These are phyloP conservation scores for Oncorhynchus keta DNA, from an alignment of 2,113 vertebrate species.

Conservation along the genomic window DNA sequence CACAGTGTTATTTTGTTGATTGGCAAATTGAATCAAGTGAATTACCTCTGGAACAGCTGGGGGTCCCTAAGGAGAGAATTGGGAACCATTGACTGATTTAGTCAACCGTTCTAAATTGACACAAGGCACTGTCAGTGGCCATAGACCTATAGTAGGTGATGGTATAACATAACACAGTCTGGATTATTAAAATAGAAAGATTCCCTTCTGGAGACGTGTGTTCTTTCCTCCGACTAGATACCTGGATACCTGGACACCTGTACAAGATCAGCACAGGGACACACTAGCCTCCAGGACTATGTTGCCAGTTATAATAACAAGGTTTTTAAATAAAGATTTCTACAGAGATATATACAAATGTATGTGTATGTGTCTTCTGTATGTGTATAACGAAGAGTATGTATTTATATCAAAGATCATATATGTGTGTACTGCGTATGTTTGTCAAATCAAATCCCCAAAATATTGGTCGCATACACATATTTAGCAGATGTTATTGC, in stretches of 20 bases:
- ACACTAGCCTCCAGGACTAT: not conserved
- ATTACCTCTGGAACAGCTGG: too few relatives aligned
- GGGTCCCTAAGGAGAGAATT: too few relatives aligned
- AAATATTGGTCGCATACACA: too few relatives aligned
- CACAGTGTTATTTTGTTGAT: too few relatives aligned
- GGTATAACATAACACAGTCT: too few relatives aligned
- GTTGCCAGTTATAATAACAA: not conserved
- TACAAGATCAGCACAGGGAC: not conserved
- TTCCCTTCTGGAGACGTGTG: not conserved
- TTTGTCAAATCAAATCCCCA: not conserved
- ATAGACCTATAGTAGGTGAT: too few relatives aligned
- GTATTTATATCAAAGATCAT: constrained; percentile 3
- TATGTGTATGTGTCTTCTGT: constrained; percentile 10
- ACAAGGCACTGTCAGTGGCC: too few relatives aligned
- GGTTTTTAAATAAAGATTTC: constrained; percentile 1
- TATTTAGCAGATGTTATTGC: too few relatives aligned
- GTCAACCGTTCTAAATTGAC: too few relatives aligned
- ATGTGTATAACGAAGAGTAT: constrained; percentile 3
- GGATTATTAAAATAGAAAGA: not conserved
- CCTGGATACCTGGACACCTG: not conserved
- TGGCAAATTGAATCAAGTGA: too few relatives aligned
- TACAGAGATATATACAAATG: not conserved
- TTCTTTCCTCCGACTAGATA: not conserved
- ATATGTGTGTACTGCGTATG: not conserved
- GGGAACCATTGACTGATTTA: too few relatives aligned